Evolutionary conservation across 2,888 invertebrate species (phyloP).

Genomic region (Stegana nigrithorax): DNA sequence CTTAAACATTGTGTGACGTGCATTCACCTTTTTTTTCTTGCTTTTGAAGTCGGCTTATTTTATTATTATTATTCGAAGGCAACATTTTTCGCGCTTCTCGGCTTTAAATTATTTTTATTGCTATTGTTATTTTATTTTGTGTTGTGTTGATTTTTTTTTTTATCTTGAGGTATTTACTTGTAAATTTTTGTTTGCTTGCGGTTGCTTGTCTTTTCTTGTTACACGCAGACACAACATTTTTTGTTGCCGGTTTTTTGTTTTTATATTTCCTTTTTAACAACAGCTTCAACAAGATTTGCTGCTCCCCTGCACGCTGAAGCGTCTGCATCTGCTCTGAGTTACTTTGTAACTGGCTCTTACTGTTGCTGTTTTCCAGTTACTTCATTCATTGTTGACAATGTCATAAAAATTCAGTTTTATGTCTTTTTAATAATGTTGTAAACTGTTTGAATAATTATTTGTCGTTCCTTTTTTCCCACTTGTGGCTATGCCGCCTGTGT

Average conservation of each 20-base stretch:
- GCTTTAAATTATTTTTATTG: neutral
- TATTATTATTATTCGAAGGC: no score
- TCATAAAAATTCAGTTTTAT: constrained; percentile 36
- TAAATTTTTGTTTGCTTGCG: neutral
- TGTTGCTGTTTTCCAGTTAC: neutral
- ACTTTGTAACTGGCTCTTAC: neutral
- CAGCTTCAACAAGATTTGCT: no score
- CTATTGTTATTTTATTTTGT: neutral
- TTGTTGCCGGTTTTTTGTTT: neutral
- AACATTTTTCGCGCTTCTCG: neutral
- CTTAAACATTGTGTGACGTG: neutral
- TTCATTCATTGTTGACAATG: constrained; percentile 40
- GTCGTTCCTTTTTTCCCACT: no score
- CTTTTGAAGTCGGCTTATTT: no score
- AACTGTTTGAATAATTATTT: constrained; percentile 32
- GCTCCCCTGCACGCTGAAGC: neutral
- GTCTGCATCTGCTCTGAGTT: no score
- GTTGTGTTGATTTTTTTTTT: neutral
- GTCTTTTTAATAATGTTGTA: constrained; percentile 51
- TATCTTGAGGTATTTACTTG: neutral
- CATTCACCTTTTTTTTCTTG: neutral
- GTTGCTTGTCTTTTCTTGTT: no score
- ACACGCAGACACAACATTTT: no score
- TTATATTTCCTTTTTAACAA: neutral
- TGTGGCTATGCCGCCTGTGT: no score